Base-by-base conservation (phyloP, 2,113 vertebrate species). In the Pelecanoides urinatrix region DNA sequence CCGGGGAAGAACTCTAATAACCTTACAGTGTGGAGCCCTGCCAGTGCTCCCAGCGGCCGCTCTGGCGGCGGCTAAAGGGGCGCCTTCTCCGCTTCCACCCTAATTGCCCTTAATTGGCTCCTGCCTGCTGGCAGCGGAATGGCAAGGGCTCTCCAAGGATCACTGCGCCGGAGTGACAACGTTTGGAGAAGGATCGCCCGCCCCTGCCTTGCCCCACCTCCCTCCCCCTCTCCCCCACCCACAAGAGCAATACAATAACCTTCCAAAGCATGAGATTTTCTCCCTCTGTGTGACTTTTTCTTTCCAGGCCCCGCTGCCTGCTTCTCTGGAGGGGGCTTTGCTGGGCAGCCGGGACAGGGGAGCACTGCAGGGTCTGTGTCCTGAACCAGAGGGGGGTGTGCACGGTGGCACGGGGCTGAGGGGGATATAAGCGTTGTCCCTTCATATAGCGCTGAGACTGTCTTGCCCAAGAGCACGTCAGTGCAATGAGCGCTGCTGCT, bases 101-200 rank as follows among this genome's bases (percentile, higher is more conserved):
- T 96, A 97, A 97, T 98, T 96, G 97, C 97, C 91, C 87, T 95
- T 96, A 95, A 96, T 94, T 97, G 96, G 96, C 95, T 97, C 90
- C 96, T 92, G 95, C 97, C 94, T 86, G 92, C 94, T 97, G 97
- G 97, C 96, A 97, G 91, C 94, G 63, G 95, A 92, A 90, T 29
- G 44, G 79, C 80, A 6, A 92, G 65, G 56, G 71, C 90, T 95
- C 94, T 98, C 96, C 96, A 97, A 96, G 78, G 94, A 96, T 95
- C 88, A 40, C 91, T 74, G 47, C 15, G 9, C 82, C 2, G 2
- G 61, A 92, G 74, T 17, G 52, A 96, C 90, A 84, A 79, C 2
- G 11, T 68, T 83, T 74, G 89, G 76, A 92, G 81, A 75, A 93
- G 40, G 62, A 86, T 73, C 30, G 23, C 72, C 47, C 1, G n/a